Evolutionary conservation across 1,140 invertebrate species (phyloP), one percentile per base, ranked within the genome.

Genomic region (Trichomalopsis sarcophagae): DNA sequence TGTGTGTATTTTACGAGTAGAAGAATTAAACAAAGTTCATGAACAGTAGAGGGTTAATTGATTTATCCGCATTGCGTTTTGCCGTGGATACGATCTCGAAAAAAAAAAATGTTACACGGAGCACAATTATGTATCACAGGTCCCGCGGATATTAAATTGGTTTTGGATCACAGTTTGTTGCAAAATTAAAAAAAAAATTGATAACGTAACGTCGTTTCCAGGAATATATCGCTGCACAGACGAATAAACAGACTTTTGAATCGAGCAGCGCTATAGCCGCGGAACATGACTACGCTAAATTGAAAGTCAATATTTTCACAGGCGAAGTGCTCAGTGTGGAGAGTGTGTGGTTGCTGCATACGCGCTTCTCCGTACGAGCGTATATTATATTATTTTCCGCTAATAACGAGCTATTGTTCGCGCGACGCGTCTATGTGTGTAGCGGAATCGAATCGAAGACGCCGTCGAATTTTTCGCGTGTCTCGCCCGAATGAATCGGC

Each of bases 301-400:
- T 33, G 73, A 44, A 44, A 73, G 55, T 81, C 27, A 50, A 73
- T 33, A 21, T 81, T 81, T 73, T 11, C 40, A 71, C 36, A 30
- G 30, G 23, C 40, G 40, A 14, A 69, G 69, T 44, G 11, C n/a
- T 10, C 17, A 27, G 27, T 78, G 23, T 9, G 27, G n/a, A 9
- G 27, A 27, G 66, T 27, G 0, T 21, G 36, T 7, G 1, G 33
- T 33, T 2, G 27, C 27, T 27, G 27, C 1, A 27, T 27, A 27
- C 5, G 33, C 33, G 33, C 33, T 36, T 36, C 33, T 6, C 7
- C 66, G 7, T 55, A 14, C 14, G 13, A 47, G 44, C 44, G 9
- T 47, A 47, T 13, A 13, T 47, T 36, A 79, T 40, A 44, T 69
- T 5, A 81, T 44, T 44, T 13, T n/a, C 47, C 23, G 21, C 9